phyloP scores from a whole-genome alignment of 1,140 invertebrate genomes.

The Lethrus apterus region DNA sequence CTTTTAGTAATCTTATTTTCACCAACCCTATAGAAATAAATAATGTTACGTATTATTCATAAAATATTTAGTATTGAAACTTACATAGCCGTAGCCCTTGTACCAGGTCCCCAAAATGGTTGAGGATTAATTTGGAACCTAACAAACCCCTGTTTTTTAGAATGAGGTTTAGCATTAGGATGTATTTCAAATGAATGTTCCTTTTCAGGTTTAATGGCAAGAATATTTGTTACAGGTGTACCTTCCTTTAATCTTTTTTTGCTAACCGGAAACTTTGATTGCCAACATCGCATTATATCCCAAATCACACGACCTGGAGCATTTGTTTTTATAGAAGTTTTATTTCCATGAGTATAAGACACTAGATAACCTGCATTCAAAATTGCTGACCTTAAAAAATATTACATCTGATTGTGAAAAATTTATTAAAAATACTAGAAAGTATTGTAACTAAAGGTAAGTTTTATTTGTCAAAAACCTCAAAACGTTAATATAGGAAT shows the following conservation, averaged over 20 bases:
- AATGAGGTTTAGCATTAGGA: constrained; percentile 69
- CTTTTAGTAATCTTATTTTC: constrained; percentile 53
- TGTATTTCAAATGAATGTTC: constrained; percentile 58
- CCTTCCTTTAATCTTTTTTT: constrained; percentile 48
- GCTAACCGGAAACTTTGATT: constrained; percentile 56
- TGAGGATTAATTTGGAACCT: constrained; percentile 84
- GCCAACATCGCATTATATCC: constrained; percentile 88
- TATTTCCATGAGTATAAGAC: constrained; percentile 84
- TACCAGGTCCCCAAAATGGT: constrained; percentile 84
- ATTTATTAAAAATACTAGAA: too few species aligned
- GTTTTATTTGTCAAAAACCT: too few species aligned
- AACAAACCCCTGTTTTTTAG: constrained; percentile 61
- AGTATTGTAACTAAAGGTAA: too few species aligned
- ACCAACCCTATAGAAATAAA: constrained; percentile 44
- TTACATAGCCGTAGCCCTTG: constrained; percentile 60
- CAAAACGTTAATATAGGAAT: too few species aligned
- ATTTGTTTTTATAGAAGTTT: constrained; percentile 87
- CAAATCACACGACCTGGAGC: constrained; percentile 82
- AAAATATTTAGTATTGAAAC: constrained; percentile 24
- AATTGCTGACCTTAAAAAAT: constrained; percentile 72
- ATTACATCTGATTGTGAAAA: too few species aligned
- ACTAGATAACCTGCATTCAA: constrained; percentile 89
- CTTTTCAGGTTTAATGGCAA: constrained; percentile 43
- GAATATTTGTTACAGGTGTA: constrained; percentile 50
- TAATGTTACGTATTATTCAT: constrained; percentile 8